Conservation (phyloP, 2,888 invertebrate species). For the Gisinianus flammeolus region DNA sequence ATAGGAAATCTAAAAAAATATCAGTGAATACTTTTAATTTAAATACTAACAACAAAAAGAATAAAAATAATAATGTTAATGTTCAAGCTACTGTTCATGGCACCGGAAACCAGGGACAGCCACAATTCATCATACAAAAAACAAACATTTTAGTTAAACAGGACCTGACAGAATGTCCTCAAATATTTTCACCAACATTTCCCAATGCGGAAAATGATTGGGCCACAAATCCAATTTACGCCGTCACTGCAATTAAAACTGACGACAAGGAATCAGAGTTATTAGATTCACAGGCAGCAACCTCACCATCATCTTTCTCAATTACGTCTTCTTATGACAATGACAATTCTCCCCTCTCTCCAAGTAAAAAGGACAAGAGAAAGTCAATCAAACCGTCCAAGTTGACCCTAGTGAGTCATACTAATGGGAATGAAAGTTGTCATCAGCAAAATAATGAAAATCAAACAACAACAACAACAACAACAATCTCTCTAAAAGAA, state of each 20-base stretch:
- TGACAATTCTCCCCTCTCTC: background rate
- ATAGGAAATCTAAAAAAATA: slow-evolving; percentile 2
- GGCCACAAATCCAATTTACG: slow-evolving; percentile 33
- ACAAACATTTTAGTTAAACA: background rate
- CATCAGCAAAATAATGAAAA: slow-evolving; percentile 18
- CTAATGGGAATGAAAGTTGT: background rate
- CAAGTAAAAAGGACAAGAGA: slow-evolving; percentile 19
- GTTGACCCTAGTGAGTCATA: slow-evolving; percentile 27
- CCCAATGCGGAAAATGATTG: slow-evolving; percentile 30
- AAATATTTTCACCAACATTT: slow-evolving; percentile 18
- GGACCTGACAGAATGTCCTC: background rate
- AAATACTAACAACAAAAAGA: slow-evolving; percentile 2
- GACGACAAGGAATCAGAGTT: background rate
- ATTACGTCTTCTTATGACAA: background rate
- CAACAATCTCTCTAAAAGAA: background rate
- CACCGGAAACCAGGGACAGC: background rate
- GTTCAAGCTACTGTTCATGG: background rate
- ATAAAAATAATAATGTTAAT: slow-evolving; percentile 9
- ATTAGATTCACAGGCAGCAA: background rate
- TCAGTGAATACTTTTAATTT: slow-evolving; percentile 14
- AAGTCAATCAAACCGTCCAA: slow-evolving; percentile 43
- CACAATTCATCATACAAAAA: background rate
- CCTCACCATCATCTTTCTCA: background rate
- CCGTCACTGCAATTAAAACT: slow-evolving; percentile 38
- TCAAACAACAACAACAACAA: background rate